A percentile compares a stretch with the other conserved stretches of the same genome.
phyloP scores from a whole-genome alignment of 2,113 vertebrate species.

The Platysternon megacephalum region DNA sequence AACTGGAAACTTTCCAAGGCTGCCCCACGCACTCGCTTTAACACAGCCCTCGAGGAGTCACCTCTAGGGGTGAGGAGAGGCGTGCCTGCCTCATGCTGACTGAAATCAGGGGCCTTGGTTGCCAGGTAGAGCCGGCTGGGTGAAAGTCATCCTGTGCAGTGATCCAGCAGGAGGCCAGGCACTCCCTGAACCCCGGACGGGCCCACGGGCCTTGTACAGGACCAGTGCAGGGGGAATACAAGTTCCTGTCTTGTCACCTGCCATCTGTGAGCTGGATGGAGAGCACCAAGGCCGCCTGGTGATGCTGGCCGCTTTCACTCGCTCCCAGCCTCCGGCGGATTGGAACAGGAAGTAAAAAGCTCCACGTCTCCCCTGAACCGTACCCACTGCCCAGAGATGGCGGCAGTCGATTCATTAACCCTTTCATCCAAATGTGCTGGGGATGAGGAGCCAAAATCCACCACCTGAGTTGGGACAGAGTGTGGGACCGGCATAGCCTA shows the following conservation, averaged over 20 bases:
- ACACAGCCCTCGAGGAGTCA: background rate
- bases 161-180: background rate
- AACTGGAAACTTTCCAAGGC: background rate
- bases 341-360: background rate
- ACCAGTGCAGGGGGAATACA: background rate
- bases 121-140: background rate
- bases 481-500: too few relatives aligned
- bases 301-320: too few relatives aligned
- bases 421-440: too few relatives aligned
- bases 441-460: too few relatives aligned
- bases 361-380: background rate
- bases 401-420: too few relatives aligned
- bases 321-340: background rate
- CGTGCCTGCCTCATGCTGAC: background rate
- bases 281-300: too few relatives aligned
- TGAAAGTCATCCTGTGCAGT: background rate
- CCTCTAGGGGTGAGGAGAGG: background rate
- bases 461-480: too few relatives aligned
- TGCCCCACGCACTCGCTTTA: background rate
- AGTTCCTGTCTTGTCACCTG: background rate
- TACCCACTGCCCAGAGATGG: background rate
- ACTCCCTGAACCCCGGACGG: background rate
- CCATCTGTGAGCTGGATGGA: background rate
- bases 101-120: background rate
- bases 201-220: background rate